A percentile compares a stretch with the other conserved stretches of the same genome.
These are phyloP conservation scores for Protosalanx chinensis DNA, from an alignment of 2,797 vertebrate species.

Conservation along the genomic window DNA sequence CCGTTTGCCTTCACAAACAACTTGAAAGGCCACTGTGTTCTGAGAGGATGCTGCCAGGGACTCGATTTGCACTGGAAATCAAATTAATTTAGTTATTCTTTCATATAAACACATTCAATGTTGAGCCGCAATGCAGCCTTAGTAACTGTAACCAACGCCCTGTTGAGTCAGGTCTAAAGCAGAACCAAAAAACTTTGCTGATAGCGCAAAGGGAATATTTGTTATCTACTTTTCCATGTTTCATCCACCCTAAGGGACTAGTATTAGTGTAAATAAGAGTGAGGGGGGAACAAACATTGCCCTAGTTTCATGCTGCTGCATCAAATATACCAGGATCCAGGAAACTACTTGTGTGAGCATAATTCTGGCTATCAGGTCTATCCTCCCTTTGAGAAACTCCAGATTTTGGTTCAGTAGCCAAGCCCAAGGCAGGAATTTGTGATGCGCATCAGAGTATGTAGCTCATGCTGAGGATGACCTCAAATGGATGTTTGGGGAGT, in stretches of 20 bases:
- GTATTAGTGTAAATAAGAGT: slow-evolving; percentile 85
- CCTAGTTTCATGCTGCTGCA: slow-evolving; percentile 60
- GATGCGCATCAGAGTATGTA: slow-evolving; percentile 33
- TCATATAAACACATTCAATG: too few relatives aligned
- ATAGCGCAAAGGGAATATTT: slow-evolving; percentile 82
- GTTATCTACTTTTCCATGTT: slow-evolving; percentile 50
- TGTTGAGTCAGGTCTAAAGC: slow-evolving; percentile 77
- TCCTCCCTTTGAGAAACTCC: slow-evolving; percentile 26
- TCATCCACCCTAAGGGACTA: slow-evolving; percentile 76
- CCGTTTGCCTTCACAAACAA: too few relatives aligned
- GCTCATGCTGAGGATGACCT: slow-evolving; percentile 37
- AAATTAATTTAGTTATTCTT: too few relatives aligned
- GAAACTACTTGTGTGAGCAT: slow-evolving; percentile 57
- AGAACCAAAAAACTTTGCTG: slow-evolving; percentile 75
- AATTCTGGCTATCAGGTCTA: slow-evolving; percentile 46
- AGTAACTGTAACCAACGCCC: slow-evolving; percentile 70
- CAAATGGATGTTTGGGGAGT: slow-evolving; percentile 40
- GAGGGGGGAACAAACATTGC: slow-evolving; percentile 75
- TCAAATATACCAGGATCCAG: slow-evolving; percentile 57
- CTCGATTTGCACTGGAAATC: too few relatives aligned
- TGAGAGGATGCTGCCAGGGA: too few relatives aligned
- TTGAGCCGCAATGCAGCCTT: background rate
- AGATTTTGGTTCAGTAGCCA: slow-evolving; percentile 39
- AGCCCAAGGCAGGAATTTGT: slow-evolving; percentile 53
- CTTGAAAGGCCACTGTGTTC: too few relatives aligned